Evolutionary conservation across 2,888 invertebrate genomes (phyloP).

Genomic region (Timandra comae): DNA sequence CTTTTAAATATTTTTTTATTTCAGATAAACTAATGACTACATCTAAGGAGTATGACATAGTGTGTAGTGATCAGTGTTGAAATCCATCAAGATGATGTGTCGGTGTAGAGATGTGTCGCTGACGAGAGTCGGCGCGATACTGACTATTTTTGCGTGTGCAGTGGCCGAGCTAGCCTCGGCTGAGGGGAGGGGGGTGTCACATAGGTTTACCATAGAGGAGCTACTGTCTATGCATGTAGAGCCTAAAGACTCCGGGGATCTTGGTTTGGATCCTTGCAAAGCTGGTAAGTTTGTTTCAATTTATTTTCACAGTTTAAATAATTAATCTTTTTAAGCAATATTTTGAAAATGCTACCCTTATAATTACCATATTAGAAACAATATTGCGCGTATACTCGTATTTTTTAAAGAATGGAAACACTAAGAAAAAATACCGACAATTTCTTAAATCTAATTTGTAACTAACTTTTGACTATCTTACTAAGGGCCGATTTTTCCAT

Average conservation of each 20-base stretch:
- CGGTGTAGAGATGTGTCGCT: constrained; percentile 38
- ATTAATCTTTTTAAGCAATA: too few relatives aligned
- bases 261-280: constrained; percentile 91
- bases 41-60: constrained; percentile 48
- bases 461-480: too few relatives aligned
- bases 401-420: too few relatives aligned
- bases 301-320: too few relatives aligned
- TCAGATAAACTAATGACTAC: constrained; percentile 37
- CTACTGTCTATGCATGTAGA: constrained; percentile 80
- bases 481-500: too few relatives aligned
- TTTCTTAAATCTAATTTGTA: too few relatives aligned
- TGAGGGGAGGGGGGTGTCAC: constrained; percentile 52
- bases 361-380: too few relatives aligned
- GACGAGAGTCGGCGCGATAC: constrained; percentile 37
- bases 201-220: constrained; percentile 81
- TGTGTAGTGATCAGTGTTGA: constrained; percentile 39
- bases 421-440: too few relatives aligned
- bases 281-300: constrained; percentile 83
- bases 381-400: too few relatives aligned
- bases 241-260: constrained; percentile 82
- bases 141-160: constrained; percentile 44
- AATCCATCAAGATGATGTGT: constrained; percentile 42
- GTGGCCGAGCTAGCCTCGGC: constrained; percentile 35
- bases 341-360: too few relatives aligned
- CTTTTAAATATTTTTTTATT: too few relatives aligned